Evolutionary conservation across 2,797 vertebrate genomes (phyloP), one percentile per base, ranked within the genome.

Genomic region (Bryconaethiops microstoma): DNA sequence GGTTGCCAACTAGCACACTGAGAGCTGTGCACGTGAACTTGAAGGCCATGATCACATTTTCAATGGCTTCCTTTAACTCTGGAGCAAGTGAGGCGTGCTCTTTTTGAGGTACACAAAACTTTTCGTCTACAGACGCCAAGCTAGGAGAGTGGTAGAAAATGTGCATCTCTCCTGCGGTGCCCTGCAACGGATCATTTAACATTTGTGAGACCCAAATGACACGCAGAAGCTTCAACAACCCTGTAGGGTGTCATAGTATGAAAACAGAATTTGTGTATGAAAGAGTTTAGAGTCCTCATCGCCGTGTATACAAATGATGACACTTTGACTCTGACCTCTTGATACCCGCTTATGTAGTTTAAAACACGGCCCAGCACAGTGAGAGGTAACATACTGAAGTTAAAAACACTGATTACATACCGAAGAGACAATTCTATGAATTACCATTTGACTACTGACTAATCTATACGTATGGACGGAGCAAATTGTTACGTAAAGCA

Each of bases 181-280:
- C 50, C 70, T 8, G 50, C 23, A 71, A 25, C 14, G 68, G 68
- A 55, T 73, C 23, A 73, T 42, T 73, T 73, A 55, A 39, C 16
- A 17, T 73, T 57, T 57, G 70, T 57, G 70, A 35, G 23, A 73
- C 50, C 57, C 52, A 73, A 35, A 73, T 9, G 54, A 25, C 19
- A 4, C 5, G 9, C 29, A 39, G 70, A 73, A 55, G 54, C 70
- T 55, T 13, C 52, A 35, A 39, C 52, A 73, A 25, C 45, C 45
- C 68, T 50, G 5, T 12, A 29, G 42, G 42, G 67, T 25, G 39
- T 21, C 21, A 42, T 21, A 69, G 10, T 14, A 55, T 35, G 13
- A 35, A 72, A 72, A 39, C 70, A 55, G 25, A 35, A 55, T 73
- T 9, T 25, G 10, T 39, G 10, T 12, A 17, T 55, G 52, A 73